A percentile compares a stretch with the other conserved stretches of the same genome.
These are phyloP conservation scores for Patiria pectinifera DNA, from an alignment of 53 echinoderm and acorn worm species.

Conservation along the genomic window DNA sequence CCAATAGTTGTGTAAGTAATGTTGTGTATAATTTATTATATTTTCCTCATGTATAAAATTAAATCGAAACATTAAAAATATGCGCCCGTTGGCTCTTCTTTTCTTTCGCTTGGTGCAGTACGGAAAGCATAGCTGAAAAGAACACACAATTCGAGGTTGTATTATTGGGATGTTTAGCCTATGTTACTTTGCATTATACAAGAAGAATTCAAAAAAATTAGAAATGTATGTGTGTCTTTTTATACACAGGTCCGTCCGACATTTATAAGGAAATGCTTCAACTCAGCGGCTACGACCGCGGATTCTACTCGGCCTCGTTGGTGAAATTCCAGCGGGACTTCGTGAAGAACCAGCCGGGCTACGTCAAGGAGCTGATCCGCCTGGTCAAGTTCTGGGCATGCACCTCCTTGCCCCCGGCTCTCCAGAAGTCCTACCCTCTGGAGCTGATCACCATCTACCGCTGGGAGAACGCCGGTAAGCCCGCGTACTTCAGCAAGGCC, in stretches of 20 bases:
- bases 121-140: too few species aligned
- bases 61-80: too few species aligned
- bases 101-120: too few species aligned
- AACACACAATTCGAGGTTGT: too few species aligned
- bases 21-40: too few species aligned
- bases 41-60: too few species aligned
- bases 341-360: conserved; percentile 29
- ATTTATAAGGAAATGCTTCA: conserved; percentile 35
- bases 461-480: conserved; percentile 56
- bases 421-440: conserved; percentile 49
- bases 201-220: too few species aligned
- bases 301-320: conserved; percentile 51
- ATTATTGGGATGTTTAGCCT: too few species aligned
- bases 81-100: too few species aligned
- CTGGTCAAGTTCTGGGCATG: conserved; percentile 64
- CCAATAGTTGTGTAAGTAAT: too few species aligned
- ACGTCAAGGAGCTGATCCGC: conserved; percentile 57
- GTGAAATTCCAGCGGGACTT: conserved; percentile 48
- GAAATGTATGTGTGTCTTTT: background rate
- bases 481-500: conserved; percentile 29
- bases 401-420: background rate
- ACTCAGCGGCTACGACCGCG: background rate
- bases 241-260: background rate
- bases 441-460: conserved; percentile 66
- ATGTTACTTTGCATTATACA: too few species aligned